phyloP scores from a whole-genome alignment of 1,140 invertebrate genomes.

The Paralvinella palmiformis region DNA sequence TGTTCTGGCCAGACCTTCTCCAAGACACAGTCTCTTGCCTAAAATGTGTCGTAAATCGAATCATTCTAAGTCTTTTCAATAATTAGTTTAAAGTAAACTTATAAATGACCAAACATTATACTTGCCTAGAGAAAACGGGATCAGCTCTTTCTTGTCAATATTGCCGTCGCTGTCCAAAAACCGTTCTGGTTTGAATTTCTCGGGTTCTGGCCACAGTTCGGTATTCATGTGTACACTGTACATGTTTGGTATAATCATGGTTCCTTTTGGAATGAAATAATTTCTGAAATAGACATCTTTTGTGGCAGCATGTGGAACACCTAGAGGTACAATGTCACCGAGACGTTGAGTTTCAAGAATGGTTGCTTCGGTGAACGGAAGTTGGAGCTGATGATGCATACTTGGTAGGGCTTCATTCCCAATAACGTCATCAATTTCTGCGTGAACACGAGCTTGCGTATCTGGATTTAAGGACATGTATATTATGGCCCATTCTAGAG shows the following conservation, averaged over 20 bases:
- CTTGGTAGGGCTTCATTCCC: no score
- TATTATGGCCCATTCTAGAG: slow-evolving; percentile 80
- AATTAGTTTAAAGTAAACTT: no score
- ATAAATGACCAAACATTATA: no score
- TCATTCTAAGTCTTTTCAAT: no score
- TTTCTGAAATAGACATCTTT: not conserved
- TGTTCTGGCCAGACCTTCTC: no score
- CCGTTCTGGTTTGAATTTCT: slow-evolving; percentile 66
- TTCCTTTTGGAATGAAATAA: slow-evolving; percentile 12
- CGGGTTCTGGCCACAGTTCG: slow-evolving; percentile 64
- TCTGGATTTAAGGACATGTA: slow-evolving; percentile 69
- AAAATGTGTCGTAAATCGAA: no score
- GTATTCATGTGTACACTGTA: slow-evolving; percentile 68
- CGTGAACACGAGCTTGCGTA: no score
- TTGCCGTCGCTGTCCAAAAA: slow-evolving; percentile 38
- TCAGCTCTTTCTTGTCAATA: slow-evolving; percentile 8
- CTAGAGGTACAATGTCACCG: not conserved
- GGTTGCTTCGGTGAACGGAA: slow-evolving; percentile 4
- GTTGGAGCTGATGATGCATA: not conserved
- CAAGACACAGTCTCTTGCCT: no score
- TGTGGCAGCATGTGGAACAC: not conserved
- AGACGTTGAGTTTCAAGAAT: not conserved
- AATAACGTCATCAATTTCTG: no score
- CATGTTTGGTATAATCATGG: slow-evolving; percentile 67
- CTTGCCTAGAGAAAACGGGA: not conserved